Evolutionary conservation across 2,113 vertebrate species (phyloP).

Genomic region (Psittacus erithacus): DNA sequence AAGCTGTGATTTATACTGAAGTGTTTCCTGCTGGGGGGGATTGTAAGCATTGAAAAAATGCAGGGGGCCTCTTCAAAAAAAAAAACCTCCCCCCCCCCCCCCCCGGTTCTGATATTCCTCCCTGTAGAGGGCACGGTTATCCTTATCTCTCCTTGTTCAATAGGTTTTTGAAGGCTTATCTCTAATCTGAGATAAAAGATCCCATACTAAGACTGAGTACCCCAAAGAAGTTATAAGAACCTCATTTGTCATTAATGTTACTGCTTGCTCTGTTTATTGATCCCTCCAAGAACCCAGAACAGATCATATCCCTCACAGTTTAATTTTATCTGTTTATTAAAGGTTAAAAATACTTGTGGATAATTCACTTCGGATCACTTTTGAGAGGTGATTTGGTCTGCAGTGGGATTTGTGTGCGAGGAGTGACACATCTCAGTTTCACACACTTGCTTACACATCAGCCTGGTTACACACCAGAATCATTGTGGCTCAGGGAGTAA

Average conservation of each 20-base stretch:
- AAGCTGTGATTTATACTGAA: no score
- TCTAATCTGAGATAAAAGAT: background rate
- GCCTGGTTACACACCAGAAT: background rate
- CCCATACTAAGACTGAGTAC: background rate
- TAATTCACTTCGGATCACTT: background rate
- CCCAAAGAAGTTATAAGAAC: background rate
- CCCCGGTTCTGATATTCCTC: background rate
- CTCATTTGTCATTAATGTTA: background rate
- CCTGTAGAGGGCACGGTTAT: background rate
- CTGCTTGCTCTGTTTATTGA: background rate
- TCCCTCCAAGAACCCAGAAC: background rate
- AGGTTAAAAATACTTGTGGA: background rate
- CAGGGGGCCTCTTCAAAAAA: no score
- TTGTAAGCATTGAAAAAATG: no score
- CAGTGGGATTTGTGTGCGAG: background rate
- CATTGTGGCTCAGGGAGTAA: background rate
- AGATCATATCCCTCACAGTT: background rate
- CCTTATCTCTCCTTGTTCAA: background rate
- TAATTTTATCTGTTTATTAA: background rate
- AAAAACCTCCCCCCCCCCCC: no score
- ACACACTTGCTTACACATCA: background rate
- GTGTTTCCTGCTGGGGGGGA: no score
- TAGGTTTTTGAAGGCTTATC: background rate
- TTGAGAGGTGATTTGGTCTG: background rate
- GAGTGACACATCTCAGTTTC: background rate